Evolutionary conservation across 2,888 invertebrate species (phyloP).

Genomic region (Calliopum simillimum): DNA sequence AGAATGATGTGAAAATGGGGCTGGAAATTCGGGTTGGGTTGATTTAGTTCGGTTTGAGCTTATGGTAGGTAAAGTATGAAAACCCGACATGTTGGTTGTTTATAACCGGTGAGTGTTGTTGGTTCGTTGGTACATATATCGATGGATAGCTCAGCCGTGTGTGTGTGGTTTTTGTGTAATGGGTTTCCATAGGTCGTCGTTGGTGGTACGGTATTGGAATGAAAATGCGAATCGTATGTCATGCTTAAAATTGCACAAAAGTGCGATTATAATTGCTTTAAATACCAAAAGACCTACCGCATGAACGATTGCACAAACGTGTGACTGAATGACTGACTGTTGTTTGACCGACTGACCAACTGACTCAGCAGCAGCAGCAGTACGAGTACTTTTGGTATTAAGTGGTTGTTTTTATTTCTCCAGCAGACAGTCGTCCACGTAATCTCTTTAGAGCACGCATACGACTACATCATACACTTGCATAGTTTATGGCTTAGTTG

Average conservation of each 20-base stretch:
- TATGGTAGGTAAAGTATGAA: neutral
- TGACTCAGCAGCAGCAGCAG: constrained; percentile 16
- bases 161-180: neutral
- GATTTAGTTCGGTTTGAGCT: neutral
- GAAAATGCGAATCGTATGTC: neutral
- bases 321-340: constrained; percentile 17
- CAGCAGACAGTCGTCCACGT: constrained; percentile 18
- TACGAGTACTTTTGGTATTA: neutral
- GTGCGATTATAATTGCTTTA: constrained; percentile 21
- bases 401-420: constrained; percentile 1
- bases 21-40: neutral
- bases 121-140: neutral
- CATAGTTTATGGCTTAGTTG: too few species aligned
- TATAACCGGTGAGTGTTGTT: constrained; percentile 15
- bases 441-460: neutral
- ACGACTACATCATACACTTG: neutral
- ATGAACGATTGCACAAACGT: neutral
- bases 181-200: neutral
- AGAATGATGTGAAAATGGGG: neutral
- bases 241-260: constrained; percentile 28
- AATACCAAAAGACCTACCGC: neutral
- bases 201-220: neutral
- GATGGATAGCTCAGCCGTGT: neutral
- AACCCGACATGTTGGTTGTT: constrained; percentile 2
- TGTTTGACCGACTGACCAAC: constrained; percentile 29